Percentiles rank a stretch among this genome's conserved stretches.
These are phyloP conservation scores for Amphiprion ocellaris DNA, from an alignment of 2,113 vertebrate genomes.

Conservation along the genomic window DNA sequence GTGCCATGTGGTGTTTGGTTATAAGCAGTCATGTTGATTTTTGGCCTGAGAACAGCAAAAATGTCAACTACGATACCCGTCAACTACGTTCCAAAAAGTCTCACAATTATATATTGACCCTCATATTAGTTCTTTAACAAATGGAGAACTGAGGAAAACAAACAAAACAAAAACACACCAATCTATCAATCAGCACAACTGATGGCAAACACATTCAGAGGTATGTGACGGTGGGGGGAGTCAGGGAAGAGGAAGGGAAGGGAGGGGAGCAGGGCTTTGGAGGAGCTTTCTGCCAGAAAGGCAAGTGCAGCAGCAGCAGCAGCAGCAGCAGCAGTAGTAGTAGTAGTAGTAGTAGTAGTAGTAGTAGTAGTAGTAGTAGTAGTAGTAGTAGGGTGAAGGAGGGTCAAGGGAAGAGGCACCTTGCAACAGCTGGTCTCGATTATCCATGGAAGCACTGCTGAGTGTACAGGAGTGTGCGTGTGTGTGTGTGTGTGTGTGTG, in stretches of 20 bases:
- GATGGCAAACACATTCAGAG: conserved; percentile 51
- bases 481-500: conserved; percentile 45
- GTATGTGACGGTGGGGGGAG: conserved; percentile 13
- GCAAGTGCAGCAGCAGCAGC: conserved; percentile 82
- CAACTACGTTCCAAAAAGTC: no score
- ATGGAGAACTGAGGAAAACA: not conserved
- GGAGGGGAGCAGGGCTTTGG: conserved; percentile 21
- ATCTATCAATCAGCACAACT: conserved; percentile 69
- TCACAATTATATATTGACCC: no score
- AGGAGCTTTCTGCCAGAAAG: conserved; percentile 71
- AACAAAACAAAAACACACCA: conserved; percentile 29
- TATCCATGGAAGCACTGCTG: conserved; percentile 79
- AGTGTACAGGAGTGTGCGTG: conserved; percentile 67
- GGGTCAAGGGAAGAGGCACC: conserved; percentile 84
- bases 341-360: conserved; percentile 48
- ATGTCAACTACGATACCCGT: no score
- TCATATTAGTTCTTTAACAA: not conserved
- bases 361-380: not conserved
- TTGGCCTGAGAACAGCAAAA: no score
- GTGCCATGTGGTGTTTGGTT: no score
- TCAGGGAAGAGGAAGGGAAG: conserved; percentile 27
- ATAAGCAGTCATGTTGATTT: no score
- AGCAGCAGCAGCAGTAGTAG: conserved; percentile 71
- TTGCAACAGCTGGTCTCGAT: conserved; percentile 90
- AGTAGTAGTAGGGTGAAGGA: conserved; percentile 39